phyloP scores from a whole-genome alignment of 2,113 vertebrate genomes.

The Proterorhinus semilunaris region DNA sequence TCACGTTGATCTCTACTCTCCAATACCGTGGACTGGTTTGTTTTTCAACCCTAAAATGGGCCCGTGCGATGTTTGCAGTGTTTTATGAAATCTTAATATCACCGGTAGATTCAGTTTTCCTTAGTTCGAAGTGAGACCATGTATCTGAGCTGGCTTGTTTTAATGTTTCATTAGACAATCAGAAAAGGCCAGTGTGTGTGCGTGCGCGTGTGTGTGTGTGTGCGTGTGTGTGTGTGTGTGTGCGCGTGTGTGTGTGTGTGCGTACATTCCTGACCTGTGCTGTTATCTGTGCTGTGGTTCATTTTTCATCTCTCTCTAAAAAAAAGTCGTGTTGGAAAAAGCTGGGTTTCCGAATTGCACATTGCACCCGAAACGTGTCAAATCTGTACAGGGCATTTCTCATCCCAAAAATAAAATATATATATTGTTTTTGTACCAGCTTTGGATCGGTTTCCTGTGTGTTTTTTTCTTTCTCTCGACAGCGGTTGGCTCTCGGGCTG shows the following conservation, averaged over 20 bases:
- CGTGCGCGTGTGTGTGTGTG: no score
- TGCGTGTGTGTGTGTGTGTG: neutral
- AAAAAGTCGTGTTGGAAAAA: conserved; percentile 4
- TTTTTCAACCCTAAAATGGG: neutral
- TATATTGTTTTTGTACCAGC: conserved; percentile 26
- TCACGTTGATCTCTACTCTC: neutral
- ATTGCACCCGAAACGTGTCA: conserved; percentile 37
- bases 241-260: no score
- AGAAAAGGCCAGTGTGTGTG: conserved; percentile 5
- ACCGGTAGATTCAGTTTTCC: neutral
- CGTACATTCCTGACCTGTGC: conserved; percentile 20
- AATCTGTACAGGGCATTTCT: conserved; percentile 48
- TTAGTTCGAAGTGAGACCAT: neutral
- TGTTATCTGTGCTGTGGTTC: conserved; percentile 10
- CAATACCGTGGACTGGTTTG: neutral
- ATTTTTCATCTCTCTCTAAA: conserved; percentile 22
- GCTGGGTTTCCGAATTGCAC: conserved; percentile 34
- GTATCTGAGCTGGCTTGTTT: conserved; percentile 1
- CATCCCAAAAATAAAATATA: conserved; percentile 63
- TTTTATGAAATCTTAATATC: neutral
- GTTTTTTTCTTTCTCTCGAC: conserved; percentile 26
- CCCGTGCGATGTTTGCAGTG: neutral
- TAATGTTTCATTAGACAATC: conserved; percentile 4
- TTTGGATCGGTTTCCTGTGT: conserved; percentile 29
- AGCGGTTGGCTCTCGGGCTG: conserved; percentile 9